phyloP scores from a whole-genome alignment of 2,113 vertebrate species.

The Hippocampus abdominalis region DNA sequence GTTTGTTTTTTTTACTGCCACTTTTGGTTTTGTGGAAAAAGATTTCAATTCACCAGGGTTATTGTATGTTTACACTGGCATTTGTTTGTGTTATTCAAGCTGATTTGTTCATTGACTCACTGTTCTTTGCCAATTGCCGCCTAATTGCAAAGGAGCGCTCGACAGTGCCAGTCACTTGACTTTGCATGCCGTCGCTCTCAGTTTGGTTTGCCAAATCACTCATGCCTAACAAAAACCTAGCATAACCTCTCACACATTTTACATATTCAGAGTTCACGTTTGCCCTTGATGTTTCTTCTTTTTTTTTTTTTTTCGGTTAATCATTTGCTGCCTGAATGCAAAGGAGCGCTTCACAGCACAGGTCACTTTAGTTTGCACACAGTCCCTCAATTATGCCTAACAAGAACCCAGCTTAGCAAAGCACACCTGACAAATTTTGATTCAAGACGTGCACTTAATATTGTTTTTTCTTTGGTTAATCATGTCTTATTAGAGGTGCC shows the following conservation, averaged over 20 bases:
- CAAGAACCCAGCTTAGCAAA: constrained; percentile 10
- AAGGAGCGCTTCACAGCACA: constrained; percentile 12
- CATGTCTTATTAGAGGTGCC: constrained; percentile 10
- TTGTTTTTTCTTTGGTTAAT: constrained; percentile 16
- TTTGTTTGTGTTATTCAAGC: constrained; percentile 3
- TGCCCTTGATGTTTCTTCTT: not conserved
- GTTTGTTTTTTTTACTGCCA: constrained; percentile 4
- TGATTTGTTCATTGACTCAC: constrained; percentile 4
- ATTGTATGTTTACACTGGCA: not conserved
- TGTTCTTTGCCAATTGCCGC: not conserved
- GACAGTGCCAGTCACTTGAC: not conserved
- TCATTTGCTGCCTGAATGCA: not conserved
- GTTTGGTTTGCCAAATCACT: constrained; percentile 21
- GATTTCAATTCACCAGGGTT: constrained; percentile 6
- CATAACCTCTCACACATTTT: constrained; percentile 7
- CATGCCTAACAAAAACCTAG: constrained; percentile 16
- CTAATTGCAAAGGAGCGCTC: constrained; percentile 15
- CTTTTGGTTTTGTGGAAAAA: constrained; percentile 6
- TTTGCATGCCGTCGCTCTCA: constrained; percentile 2
- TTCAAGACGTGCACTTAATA: not conserved
- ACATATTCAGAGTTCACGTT: constrained; percentile 7
- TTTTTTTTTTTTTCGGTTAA: constrained; percentile 19
- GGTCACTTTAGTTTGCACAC: constrained; percentile 3
- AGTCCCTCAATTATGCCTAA: constrained; percentile 11
- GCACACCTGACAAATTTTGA: constrained; percentile 15